These are phyloP conservation scores for Sebastiscus albofasciatus DNA, from an alignment of 2,797 vertebrate genomes.

Conservation along the genomic window DNA sequence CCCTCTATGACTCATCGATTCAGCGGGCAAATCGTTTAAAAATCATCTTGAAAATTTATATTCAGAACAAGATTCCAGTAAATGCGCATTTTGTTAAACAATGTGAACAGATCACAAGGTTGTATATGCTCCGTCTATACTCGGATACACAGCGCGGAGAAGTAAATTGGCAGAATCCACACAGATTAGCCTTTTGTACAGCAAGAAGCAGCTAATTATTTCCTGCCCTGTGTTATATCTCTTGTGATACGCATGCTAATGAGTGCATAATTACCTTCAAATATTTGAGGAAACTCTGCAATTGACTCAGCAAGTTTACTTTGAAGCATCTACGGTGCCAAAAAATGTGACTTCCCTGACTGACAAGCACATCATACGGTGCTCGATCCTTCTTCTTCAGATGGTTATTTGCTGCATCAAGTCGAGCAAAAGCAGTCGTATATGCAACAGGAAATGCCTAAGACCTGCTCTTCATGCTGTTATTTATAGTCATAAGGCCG, in stretches of 20 bases:
- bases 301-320: constrained; percentile 63
- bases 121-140: constrained; percentile 4
- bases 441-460: constrained; percentile 7
- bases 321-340: constrained; percentile 21
- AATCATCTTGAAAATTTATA: neutral
- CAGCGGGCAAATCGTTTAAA: too few species aligned
- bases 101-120: neutral
- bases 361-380: neutral
- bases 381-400: constrained; percentile 6
- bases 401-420: neutral
- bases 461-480: neutral
- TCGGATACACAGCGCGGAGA: constrained; percentile 1
- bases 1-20: neutral
- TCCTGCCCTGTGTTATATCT: constrained; percentile 50
- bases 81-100: neutral
- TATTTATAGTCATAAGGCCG: constrained; percentile 22
- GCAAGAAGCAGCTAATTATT: constrained; percentile 55
- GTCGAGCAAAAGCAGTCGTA: neutral
- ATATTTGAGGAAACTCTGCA: constrained; percentile 53
- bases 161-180: constrained; percentile 41
- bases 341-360: constrained; percentile 4
- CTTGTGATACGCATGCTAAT: constrained; percentile 61
- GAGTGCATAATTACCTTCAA: constrained; percentile 59
- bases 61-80: neutral
- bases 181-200: constrained; percentile 55